These are phyloP conservation scores for Eupelmus urozonus DNA, from an alignment of 2,888 invertebrate genomes.

Conservation along the genomic window DNA sequence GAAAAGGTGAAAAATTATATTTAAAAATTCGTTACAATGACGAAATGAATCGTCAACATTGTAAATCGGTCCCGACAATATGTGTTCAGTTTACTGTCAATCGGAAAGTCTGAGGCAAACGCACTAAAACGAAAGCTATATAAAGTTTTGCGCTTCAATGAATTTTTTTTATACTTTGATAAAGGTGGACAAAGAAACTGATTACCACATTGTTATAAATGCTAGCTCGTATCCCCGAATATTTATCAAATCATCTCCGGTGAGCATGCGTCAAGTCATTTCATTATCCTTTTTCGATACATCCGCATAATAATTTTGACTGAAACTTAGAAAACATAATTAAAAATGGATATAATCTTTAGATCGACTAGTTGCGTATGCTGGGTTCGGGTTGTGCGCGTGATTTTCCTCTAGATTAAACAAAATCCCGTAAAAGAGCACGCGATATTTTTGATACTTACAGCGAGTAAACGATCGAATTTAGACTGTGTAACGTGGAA, in stretches of 20 bases:
- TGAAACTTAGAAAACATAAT: slow-evolving; percentile 7
- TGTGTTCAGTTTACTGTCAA: slow-evolving; percentile 58
- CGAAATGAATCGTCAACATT: slow-evolving; percentile 26
- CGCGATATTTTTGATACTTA: slow-evolving; percentile 57
- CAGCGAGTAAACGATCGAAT: slow-evolving; percentile 26
- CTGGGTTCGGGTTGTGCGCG: slow-evolving; percentile 49
- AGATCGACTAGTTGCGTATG: slow-evolving; percentile 49
- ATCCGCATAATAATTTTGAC: slow-evolving; percentile 40
- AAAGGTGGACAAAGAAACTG: slow-evolving; percentile 9
- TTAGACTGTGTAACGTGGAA: slow-evolving; percentile 47
- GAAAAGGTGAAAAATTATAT: neutral
- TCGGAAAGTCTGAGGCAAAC: slow-evolving; percentile 58
- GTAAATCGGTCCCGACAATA: slow-evolving; percentile 49
- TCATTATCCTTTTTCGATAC: slow-evolving; percentile 54
- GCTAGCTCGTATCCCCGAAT: slow-evolving; percentile 18
- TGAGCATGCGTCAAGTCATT: slow-evolving; percentile 40
- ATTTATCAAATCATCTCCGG: slow-evolving; percentile 17
- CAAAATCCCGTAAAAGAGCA: slow-evolving; percentile 13
- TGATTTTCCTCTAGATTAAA: slow-evolving; percentile 28
- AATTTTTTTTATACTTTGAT: slow-evolving; percentile 52
- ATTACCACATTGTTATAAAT: slow-evolving; percentile 6
- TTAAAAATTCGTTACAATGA: neutral
- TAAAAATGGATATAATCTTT: slow-evolving; percentile 1
- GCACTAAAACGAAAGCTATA: slow-evolving; percentile 45
- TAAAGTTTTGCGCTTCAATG: slow-evolving; percentile 37